These are phyloP conservation scores for Drosophila subquinaria DNA, from an alignment of 2,888 invertebrate species.

Conservation along the genomic window DNA sequence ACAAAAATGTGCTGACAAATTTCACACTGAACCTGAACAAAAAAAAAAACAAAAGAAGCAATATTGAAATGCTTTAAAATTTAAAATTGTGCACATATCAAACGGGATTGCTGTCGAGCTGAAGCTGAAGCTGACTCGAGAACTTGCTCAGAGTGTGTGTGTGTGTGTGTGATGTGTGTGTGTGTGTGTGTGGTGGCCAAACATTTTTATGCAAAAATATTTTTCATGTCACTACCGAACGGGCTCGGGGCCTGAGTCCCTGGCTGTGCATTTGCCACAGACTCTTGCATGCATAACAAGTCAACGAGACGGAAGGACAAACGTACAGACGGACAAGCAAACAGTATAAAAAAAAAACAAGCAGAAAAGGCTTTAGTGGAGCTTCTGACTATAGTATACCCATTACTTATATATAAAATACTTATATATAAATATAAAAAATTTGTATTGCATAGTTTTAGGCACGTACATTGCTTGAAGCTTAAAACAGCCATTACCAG, in stretches of 20 bases:
- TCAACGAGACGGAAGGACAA: conserved; percentile 58
- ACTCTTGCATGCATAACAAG: conserved; percentile 81
- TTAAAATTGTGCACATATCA: conserved; percentile 46
- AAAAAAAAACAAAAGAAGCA: conserved; percentile 25
- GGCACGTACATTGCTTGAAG: too few species aligned
- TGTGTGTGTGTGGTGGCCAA: conserved; percentile 50
- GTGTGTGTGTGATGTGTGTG: conserved; percentile 9
- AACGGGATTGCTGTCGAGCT: conserved; percentile 15
- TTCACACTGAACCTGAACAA: conserved; percentile 58
- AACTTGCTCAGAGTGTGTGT: conserved; percentile 30
- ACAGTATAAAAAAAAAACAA: conserved; percentile 47
- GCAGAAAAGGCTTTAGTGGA: too few species aligned
- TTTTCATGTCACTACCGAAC: conserved; percentile 75
- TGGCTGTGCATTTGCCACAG: conserved; percentile 73
- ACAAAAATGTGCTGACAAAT: conserved; percentile 48
- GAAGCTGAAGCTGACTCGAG: conserved; percentile 44
- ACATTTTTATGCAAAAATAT: conserved; percentile 80
- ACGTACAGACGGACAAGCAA: conserved; percentile 41
- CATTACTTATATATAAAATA: too few species aligned
- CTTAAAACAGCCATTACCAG: too few species aligned
- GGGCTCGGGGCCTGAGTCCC: conserved; percentile 32
- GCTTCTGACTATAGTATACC: too few species aligned
- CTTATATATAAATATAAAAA: too few species aligned
- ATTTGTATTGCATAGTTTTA: too few species aligned
- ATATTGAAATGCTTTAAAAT: conserved; percentile 68